These are phyloP conservation scores for Stylophora pistillata DNA, from an alignment of 64 coral and sea anemone genomes.

Conservation along the genomic window DNA sequence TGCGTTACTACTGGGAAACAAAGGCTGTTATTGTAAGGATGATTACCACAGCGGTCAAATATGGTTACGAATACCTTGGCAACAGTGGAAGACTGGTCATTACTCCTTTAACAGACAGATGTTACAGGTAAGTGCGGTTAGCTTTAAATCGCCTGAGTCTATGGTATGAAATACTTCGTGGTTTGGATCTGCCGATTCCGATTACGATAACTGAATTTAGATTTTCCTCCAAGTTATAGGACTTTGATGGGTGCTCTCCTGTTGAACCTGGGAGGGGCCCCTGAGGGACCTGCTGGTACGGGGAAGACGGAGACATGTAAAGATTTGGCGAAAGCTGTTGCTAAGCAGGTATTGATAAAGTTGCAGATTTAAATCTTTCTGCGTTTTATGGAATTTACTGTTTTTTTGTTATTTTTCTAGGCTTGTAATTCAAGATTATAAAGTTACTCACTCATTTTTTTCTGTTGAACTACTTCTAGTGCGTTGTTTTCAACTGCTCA, in stretches of 20 bases:
- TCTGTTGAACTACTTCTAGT: constrained; percentile 30
- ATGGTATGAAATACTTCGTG: neutral
- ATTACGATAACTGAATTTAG: no score
- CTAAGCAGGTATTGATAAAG: constrained; percentile 74
- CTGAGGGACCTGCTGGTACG: constrained; percentile 94
- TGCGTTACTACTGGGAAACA: constrained; percentile 93
- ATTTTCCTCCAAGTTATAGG: constrained; percentile 22
- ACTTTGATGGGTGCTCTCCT: constrained; percentile 94
- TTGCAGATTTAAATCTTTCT: neutral
- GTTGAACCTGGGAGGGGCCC: constrained; percentile 92
- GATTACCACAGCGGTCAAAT: constrained; percentile 92
- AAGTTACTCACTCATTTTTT: neutral
- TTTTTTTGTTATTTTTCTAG: neutral
- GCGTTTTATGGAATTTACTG: neutral
- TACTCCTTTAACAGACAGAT: constrained; percentile 95
- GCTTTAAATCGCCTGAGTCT: neutral
- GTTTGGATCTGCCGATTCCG: neutral
- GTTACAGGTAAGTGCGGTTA: constrained; percentile 65
- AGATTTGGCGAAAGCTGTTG: constrained; percentile 97
- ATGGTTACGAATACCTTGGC: constrained; percentile 95
- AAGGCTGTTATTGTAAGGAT: constrained; percentile 82
- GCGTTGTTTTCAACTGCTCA: constrained; percentile 99
- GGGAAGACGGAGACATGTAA: constrained; percentile 99
- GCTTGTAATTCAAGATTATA: no score
- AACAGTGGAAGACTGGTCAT: constrained; percentile 95